These are phyloP conservation scores for Drosophila nr. perissopoda DNA, from an alignment of 2,888 invertebrate species.

Conservation along the genomic window DNA sequence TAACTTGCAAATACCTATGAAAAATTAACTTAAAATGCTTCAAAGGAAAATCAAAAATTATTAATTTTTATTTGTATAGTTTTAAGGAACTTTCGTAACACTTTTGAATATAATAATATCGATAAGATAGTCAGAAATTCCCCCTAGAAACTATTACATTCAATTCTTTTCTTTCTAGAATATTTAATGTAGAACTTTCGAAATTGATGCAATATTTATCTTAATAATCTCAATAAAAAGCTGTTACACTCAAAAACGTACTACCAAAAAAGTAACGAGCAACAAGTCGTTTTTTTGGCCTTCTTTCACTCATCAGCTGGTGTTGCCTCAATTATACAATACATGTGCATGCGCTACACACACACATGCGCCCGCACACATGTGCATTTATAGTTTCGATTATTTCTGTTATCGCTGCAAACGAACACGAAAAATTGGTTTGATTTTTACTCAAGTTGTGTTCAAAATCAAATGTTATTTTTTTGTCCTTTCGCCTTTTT, in stretches of 20 bases:
- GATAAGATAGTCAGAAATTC: not conserved
- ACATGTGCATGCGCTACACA: constrained; percentile 8
- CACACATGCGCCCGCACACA: constrained; percentile 6
- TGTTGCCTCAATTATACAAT: not conserved
- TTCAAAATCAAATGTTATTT: constrained; percentile 20
- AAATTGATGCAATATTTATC: not conserved
- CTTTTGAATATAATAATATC: not conserved
- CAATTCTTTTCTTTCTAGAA: not conserved
- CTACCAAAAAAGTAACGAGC: not conserved
- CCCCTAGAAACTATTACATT: not conserved
- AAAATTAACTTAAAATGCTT: not conserved
- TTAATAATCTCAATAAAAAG: not conserved
- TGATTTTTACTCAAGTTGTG: constrained; percentile 27
- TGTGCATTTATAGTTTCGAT: constrained; percentile 29
- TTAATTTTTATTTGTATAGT: not conserved
- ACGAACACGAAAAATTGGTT: constrained; percentile 46
- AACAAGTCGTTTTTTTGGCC: not conserved
- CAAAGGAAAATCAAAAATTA: not conserved
- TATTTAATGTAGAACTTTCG: not conserved
- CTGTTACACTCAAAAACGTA: not conserved
- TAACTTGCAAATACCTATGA: not conserved
- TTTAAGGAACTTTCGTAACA: not conserved
- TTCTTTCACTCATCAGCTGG: constrained; percentile 11
- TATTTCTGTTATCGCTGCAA: constrained; percentile 45
- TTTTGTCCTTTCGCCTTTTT: not conserved